These are phyloP conservation scores for Trichopria drosophilae DNA, from an alignment of 2,888 invertebrate genomes.

Conservation along the genomic window DNA sequence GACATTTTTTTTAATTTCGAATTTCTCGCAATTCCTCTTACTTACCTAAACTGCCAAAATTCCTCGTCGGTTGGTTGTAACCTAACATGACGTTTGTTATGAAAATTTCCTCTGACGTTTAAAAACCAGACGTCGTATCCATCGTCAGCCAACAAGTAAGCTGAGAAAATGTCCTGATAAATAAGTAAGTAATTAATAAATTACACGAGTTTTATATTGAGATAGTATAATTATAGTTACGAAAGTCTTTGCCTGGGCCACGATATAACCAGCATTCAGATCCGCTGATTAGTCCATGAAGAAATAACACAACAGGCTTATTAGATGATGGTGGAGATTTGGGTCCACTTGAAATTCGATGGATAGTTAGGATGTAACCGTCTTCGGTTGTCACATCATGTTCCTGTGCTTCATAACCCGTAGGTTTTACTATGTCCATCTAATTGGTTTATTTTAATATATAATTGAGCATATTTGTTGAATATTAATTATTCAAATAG, in stretches of 20 bases:
- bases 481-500: too few relatives aligned
- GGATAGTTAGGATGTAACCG: conserved; percentile 41
- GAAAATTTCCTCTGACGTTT: conserved; percentile 42
- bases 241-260: conserved; percentile 40
- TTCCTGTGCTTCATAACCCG: conserved; percentile 40
- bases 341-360: conserved; percentile 41
- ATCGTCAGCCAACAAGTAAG: conserved; percentile 38
- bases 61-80: conserved; percentile 33
- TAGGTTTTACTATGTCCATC: conserved; percentile 37
- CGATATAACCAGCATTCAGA: conserved; percentile 43
- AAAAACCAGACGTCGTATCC: conserved; percentile 44
- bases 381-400: conserved; percentile 42
- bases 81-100: conserved; percentile 37
- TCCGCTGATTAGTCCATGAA: conserved; percentile 41
- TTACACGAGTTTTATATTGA: background rate
- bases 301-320: conserved; percentile 39
- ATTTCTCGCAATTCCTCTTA: background rate
- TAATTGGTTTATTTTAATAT: conserved; percentile 12
- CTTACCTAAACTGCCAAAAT: conserved; percentile 44
- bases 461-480: too few relatives aligned
- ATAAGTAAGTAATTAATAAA: background rate
- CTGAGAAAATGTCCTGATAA: conserved; percentile 25
- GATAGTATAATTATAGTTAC: conserved; percentile 26
- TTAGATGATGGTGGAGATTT: conserved; percentile 30
- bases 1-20: background rate